phyloP scores from a whole-genome alignment of 1,140 invertebrate species.

The Nomia melanderi region DNA sequence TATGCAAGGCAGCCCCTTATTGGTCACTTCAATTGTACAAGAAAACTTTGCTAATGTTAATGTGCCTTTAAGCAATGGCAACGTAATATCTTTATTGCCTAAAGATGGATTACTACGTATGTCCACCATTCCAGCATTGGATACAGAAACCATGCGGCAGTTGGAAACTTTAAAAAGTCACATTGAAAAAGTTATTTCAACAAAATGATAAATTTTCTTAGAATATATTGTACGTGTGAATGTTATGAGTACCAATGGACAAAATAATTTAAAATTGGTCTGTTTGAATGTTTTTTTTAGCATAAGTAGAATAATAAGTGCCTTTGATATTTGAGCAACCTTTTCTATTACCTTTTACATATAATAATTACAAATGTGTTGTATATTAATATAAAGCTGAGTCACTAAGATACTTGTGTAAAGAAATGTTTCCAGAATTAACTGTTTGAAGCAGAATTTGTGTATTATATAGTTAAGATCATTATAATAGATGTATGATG shows the following conservation, averaged over 20 bases:
- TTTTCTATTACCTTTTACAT: not conserved
- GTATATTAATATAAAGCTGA: not conserved
- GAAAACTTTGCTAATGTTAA: constrained; percentile 84
- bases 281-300: not conserved
- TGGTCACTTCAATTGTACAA: constrained; percentile 79
- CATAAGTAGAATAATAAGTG: not conserved
- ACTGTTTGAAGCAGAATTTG: not conserved
- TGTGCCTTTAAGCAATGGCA: constrained; percentile 83
- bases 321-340: not conserved
- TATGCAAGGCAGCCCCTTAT: constrained; percentile 84
- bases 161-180: constrained; percentile 82
- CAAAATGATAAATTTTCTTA: constrained; percentile 29
- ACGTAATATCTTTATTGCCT: constrained; percentile 83
- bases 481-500: constrained; percentile 13
- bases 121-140: constrained; percentile 82
- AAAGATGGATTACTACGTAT: constrained; percentile 80
- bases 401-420: not conserved
- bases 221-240: not conserved
- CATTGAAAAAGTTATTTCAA: constrained; percentile 81
- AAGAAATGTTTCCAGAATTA: not conserved
- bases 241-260: not conserved
- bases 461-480: constrained; percentile 18
- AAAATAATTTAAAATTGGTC: not conserved
- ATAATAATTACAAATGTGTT: not conserved
- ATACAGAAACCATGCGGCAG: constrained; percentile 80